These are phyloP conservation scores for Bicyclus anynana DNA, from an alignment of 1,140 invertebrate genomes.

Conservation along the genomic window DNA sequence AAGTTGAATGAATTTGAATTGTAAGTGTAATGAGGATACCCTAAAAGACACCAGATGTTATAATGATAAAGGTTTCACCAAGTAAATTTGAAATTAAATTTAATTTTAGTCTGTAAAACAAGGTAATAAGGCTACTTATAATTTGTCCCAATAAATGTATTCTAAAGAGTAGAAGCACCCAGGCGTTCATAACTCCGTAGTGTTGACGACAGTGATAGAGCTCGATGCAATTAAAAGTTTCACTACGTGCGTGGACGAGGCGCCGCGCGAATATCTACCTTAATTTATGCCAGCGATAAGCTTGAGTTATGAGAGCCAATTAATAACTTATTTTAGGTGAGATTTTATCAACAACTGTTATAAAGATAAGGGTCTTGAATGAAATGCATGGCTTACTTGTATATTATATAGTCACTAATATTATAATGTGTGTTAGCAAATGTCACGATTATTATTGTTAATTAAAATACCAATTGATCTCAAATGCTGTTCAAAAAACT, in stretches of 20 bases:
- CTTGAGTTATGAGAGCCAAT: conserved; percentile 71
- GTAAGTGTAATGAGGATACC: no score
- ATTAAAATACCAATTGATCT: no score
- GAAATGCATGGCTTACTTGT: not conserved
- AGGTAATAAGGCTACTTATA: not conserved
- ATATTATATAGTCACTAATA: not conserved
- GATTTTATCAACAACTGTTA: conserved; percentile 51
- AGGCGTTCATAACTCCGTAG: conserved; percentile 57
- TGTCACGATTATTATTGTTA: not conserved
- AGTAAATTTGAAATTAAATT: no score
- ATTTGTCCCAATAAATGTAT: not conserved
- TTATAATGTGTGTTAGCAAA: not conserved
- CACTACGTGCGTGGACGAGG: conserved; percentile 70
- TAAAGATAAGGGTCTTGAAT: not conserved
- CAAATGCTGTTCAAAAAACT: no score
- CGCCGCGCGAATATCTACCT: conserved; percentile 63
- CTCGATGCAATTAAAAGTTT: conserved; percentile 76
- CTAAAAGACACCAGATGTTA: no score
- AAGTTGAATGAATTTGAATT: no score
- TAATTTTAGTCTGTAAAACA: no score
- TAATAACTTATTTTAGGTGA: conserved; percentile 72
- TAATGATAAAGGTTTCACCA: no score
- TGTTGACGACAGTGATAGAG: conserved; percentile 70
- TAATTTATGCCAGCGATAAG: conserved; percentile 74
- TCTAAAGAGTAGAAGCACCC: conserved; percentile 18